These are phyloP conservation scores for Cynaeus angustus DNA, from an alignment of 2,888 invertebrate species.

Conservation along the genomic window DNA sequence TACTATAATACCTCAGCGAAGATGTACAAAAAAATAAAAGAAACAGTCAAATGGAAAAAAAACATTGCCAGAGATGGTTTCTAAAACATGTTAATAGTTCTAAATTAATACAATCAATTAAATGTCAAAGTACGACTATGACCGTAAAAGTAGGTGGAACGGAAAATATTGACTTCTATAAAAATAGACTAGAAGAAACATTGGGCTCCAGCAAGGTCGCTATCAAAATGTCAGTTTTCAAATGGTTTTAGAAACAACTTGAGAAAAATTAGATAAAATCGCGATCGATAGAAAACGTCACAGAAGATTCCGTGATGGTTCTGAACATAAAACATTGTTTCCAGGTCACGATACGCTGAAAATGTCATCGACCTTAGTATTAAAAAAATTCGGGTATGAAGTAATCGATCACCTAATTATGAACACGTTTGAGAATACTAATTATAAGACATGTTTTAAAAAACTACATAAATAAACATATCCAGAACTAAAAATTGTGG, in stretches of 20 bases:
- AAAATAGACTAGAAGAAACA: conserved; percentile 23
- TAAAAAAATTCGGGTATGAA: conserved; percentile 26
- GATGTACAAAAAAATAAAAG: no score
- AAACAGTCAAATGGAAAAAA: no score
- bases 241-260: conserved; percentile 8
- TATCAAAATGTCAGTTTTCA: conserved; percentile 1
- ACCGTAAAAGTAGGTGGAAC: conserved; percentile 19
- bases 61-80: no score
- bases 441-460: no score
- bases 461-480: no score
- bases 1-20: no score
- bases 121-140: conserved; percentile 21
- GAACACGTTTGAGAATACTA: no score
- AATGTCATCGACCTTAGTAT: conserved; percentile 39
- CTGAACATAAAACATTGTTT: conserved; percentile 39
- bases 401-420: conserved; percentile 3
- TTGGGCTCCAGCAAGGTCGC: conserved; percentile 20
- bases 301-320: conserved; percentile 33
- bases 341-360: conserved; percentile 40
- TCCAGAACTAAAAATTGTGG: no score
- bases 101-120: not conserved
- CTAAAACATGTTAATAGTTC: no score
- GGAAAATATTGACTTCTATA: conserved; percentile 34
- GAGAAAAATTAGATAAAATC: conserved; percentile 21
- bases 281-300: conserved; percentile 26